These are phyloP conservation scores for Lepidonotus clava DNA, from an alignment of 2,888 invertebrate species.

Conservation along the genomic window DNA sequence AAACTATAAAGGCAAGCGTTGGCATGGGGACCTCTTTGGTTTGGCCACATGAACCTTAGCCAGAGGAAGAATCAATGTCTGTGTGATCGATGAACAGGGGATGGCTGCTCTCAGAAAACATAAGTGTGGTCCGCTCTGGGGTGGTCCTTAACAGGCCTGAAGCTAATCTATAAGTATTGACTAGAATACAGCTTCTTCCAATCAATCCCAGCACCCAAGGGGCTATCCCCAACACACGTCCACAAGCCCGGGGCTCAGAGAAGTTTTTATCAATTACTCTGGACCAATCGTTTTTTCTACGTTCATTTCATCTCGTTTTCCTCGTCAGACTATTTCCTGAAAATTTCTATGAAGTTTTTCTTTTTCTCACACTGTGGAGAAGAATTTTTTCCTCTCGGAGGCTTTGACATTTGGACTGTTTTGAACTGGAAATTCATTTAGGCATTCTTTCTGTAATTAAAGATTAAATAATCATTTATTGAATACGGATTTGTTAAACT, in stretches of 20 bases:
- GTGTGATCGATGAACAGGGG: background rate
- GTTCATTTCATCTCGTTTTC: too few relatives aligned
- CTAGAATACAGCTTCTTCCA: background rate
- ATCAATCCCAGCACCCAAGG: background rate
- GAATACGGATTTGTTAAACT: too few relatives aligned
- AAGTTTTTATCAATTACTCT: background rate
- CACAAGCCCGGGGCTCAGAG: background rate
- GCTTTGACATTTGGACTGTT: too few relatives aligned
- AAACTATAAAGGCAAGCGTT: too few relatives aligned
- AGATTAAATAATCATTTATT: too few relatives aligned
- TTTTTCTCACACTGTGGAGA: too few relatives aligned
- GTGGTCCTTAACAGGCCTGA: background rate
- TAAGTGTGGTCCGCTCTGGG: background rate
- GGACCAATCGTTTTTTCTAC: too few relatives aligned
- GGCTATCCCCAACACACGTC: background rate
- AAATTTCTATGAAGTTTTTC: too few relatives aligned
- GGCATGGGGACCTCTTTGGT: conserved; percentile 4
- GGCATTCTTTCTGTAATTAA: background rate
- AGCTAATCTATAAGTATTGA: conserved; percentile 27
- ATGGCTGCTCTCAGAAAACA: conserved; percentile 25
- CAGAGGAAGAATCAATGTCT: background rate
- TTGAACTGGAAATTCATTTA: background rate
- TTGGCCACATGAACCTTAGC: background rate
- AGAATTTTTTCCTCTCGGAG: too few relatives aligned
- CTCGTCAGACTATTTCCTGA: too few relatives aligned